Conservation (phyloP, 2,888 invertebrate species). For the Sipunculus nudus region DNA sequence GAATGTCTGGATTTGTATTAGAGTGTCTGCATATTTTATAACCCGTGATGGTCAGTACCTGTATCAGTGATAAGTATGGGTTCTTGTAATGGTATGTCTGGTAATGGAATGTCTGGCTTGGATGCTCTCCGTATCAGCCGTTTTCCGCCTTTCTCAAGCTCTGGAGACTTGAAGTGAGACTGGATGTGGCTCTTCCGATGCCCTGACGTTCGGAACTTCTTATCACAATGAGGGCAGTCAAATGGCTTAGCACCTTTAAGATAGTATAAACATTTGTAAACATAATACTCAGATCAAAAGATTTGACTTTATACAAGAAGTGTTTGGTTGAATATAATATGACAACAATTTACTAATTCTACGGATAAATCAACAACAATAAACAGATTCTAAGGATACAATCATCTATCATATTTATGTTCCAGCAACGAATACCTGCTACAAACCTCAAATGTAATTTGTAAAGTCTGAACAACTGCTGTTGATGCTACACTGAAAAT, state of each 20-base stretch:
- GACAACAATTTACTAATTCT: background rate
- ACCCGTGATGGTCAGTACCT: constrained; percentile 45
- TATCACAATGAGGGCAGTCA: constrained; percentile 61
- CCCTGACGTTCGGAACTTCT: constrained; percentile 64
- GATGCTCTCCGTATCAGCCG: constrained; percentile 33
- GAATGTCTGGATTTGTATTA: constrained; percentile 44
- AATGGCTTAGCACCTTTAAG: constrained; percentile 66
- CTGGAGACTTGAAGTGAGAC: constrained; percentile 51
- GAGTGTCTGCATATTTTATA: too few species aligned
- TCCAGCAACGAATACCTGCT: too few species aligned
- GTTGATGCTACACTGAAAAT: too few species aligned
- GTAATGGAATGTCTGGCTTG: constrained; percentile 50
- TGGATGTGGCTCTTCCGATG: constrained; percentile 60
- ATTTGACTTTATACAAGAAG: background rate
- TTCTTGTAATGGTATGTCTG: constrained; percentile 70
- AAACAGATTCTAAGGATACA: too few species aligned
- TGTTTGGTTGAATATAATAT: background rate
- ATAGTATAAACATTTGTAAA: too few species aligned
- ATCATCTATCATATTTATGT: too few species aligned
- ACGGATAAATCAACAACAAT: too few species aligned
- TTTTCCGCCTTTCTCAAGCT: constrained; percentile 31
- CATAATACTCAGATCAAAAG: background rate
- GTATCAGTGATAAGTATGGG: constrained; percentile 71
- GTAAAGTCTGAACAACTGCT: too few species aligned
- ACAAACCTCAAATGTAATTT: too few species aligned